Evolutionary conservation across 1,140 invertebrate species (phyloP), one percentile per base, ranked within the genome.

Genomic region (Drosophila kepulauana): DNA sequence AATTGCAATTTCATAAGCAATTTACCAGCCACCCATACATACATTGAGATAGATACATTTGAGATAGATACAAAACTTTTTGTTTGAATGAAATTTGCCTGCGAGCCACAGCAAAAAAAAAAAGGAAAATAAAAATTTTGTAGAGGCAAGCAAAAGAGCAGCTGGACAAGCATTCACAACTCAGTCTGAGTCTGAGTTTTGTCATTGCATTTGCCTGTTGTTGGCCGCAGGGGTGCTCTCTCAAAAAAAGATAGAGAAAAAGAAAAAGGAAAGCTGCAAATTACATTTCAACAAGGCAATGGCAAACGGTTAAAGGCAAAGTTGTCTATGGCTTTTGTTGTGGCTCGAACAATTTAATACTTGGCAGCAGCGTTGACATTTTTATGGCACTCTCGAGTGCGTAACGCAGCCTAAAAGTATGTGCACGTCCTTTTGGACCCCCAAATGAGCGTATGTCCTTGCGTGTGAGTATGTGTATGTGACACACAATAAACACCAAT

Each of bases 1-100:
- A 82, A 91, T 91, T 84, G 78, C 82, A 91, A 91, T 91, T 91
- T 91, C 80, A 91, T 91, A 91, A 91, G 81, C 88, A 91, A 91
- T 91, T 91, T 91, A 75, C 80, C 66, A 68, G 62, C 33, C 68
- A 62, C 51, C 61, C 58, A 76, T 49, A 69, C 69, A 73, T 35
- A 38, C 25, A 62, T 4, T 5, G 33, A 28, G 30, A 30, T 35
- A 67, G n/a, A 41, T 25, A 25, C 20, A 25, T 25, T 8, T 45
- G 16, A 62, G 13, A 75, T 45, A 74, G 59, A 74, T 58, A 67
- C 58, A 78, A 59, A 78, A 75, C 54, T 78, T 70, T 64, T 63
- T 75, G 65, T 75, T 75, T 70, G 71, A 74, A 68, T 75, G 65
- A 75, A 75, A 70, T 75, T 70, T 75, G 72, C 72, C 66, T 70